These are phyloP conservation scores for Anguilla megastoma DNA, from an alignment of 2,797 vertebrate species.

Conservation along the genomic window DNA sequence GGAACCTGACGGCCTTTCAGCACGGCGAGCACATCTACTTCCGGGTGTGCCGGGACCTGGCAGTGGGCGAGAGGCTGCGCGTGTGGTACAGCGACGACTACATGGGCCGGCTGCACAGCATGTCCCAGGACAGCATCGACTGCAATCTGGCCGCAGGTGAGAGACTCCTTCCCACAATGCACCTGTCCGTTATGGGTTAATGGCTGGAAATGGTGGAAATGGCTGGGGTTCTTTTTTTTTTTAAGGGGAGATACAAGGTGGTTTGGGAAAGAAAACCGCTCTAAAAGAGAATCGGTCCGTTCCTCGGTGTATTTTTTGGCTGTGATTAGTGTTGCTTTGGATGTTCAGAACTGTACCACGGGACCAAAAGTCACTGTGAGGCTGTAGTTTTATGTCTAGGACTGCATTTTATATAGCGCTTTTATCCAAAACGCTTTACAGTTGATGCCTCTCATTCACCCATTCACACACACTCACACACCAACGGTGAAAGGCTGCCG, in stretches of 20 bases:
- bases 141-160: conserved; percentile 84
- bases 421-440: too few relatives aligned
- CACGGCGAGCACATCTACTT: conserved; percentile 87
- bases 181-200: not conserved
- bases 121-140: conserved; percentile 85
- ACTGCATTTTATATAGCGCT: too few relatives aligned
- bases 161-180: conserved; percentile 52
- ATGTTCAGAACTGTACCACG: not conserved
- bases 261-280: not conserved
- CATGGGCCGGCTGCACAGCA: conserved; percentile 83
- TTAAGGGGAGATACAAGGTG: not conserved
- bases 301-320: not conserved
- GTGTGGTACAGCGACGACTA: conserved; percentile 95
- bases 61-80: conserved; percentile 80
- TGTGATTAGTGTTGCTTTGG: not conserved
- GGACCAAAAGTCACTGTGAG: not conserved
- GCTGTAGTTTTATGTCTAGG: not conserved
- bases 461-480: too few relatives aligned
- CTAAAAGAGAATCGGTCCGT: not conserved
- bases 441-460: too few relatives aligned
- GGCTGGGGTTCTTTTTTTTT: not conserved
- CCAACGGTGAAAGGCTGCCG: too few relatives aligned
- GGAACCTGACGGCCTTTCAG: conserved; percentile 91
- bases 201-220: conserved; percentile 1
- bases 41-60: conserved; percentile 78